Percentiles rank a stretch among this genome's conserved stretches.
These are phyloP conservation scores for Pangasius djambal DNA, from an alignment of 2,797 vertebrate species.

Conservation along the genomic window DNA sequence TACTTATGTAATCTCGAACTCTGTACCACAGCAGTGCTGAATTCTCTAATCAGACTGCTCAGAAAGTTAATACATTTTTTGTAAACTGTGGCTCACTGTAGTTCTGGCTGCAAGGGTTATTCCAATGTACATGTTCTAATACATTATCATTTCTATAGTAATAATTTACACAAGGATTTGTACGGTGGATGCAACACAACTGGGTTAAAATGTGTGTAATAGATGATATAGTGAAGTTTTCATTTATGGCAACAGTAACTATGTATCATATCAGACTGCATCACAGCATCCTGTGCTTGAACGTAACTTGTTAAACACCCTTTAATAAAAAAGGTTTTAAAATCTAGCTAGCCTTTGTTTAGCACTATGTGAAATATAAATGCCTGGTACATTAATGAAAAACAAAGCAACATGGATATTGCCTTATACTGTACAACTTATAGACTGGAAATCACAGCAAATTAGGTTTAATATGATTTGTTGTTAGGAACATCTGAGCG, in stretches of 20 bases:
- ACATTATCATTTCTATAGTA: no score
- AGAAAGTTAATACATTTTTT: no score
- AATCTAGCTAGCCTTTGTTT: not conserved
- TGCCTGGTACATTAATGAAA: constrained; percentile 58
- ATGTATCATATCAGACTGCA: not conserved
- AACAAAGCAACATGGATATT: not conserved
- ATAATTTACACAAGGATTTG: not conserved
- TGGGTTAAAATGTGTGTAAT: no score
- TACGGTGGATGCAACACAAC: no score
- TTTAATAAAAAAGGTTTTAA: not conserved
- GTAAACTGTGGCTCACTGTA: no score
- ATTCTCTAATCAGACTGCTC: no score
- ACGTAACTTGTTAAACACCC: not conserved
- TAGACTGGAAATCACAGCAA: not conserved
- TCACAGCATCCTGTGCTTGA: not conserved
- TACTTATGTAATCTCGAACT: no score
- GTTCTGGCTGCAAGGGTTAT: no score
- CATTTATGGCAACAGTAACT: not conserved
- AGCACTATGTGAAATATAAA: not conserved
- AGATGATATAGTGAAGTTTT: no score
- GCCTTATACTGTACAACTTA: not conserved
- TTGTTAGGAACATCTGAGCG: not conserved
- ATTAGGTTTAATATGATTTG: not conserved
- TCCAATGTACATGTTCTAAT: no score
- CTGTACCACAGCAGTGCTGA: no score